Base-by-base conservation (phyloP, 2,113 vertebrate species). In the Phrynocephalus versicolor region DNA sequence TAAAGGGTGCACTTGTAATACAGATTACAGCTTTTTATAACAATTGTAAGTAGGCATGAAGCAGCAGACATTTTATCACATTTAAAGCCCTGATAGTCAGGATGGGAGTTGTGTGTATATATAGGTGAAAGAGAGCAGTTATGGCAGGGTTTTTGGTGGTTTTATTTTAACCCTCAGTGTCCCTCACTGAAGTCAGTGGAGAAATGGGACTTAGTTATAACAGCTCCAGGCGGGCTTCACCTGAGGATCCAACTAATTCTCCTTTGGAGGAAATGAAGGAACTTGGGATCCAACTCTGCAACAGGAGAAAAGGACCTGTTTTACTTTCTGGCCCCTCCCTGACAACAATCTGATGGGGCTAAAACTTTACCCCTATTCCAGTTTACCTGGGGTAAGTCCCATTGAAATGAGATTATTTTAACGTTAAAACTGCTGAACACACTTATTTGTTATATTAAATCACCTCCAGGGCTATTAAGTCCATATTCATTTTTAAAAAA, bases 401-500 rank as follows among this genome's bases (percentile, higher is more conserved):
- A 80, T 33, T 74, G 37, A 74, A 45, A 1, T 45, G 19, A n/a
- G 69, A 39, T 37, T n/a, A 3, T 62, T 67, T 70, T 80, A 67
- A 21, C 58, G 87, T 70, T 45, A 92, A 86, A 83, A 79, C 13
- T 37, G 65, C 10, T 89, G 73, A 94, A 92, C 6, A 6, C 19
- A 93, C 58, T 21, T 33, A 60, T 55, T 87, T 91, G 71, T 81
- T 90, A 86, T 14, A 60, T 57, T 25, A 88, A 89, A 87, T 18
- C 41, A n/a, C 90, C 64, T 67, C 70, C n/a, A 85, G 57, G n/a
- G 25, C 30, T 84, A 93, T 92, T 80, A 72, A 88, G 77, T 45
- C 41, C 87, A 58, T 70, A 93, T 39, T 89, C 33, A 84, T 84
- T 92, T 92, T 92, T 88, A 79, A 64, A 84, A 93, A 79, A 87